A percentile compares a stretch with the other conserved stretches of the same genome.
Conservation (phyloP, 2,113 vertebrate genomes). For the Acanthisitta chloris region DNA sequence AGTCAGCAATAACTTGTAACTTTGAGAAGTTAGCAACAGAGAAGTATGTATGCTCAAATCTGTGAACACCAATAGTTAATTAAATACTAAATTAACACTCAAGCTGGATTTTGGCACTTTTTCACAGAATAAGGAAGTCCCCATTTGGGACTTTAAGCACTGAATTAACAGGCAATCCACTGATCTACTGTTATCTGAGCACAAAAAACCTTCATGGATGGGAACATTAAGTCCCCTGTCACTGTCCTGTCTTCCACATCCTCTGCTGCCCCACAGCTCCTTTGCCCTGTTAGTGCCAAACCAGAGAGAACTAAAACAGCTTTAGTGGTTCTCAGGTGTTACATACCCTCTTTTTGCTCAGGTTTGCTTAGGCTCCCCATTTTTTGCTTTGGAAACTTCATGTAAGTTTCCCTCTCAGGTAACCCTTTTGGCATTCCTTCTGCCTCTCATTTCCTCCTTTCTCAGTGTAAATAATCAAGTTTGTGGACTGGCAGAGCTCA, state of each 20-base stretch:
- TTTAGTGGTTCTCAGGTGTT: background rate
- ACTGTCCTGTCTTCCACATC: background rate
- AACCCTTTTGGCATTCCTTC: background rate
- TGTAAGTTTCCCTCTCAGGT: background rate
- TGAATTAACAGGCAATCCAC: background rate
- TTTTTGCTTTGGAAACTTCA: background rate
- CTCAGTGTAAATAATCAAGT: background rate
- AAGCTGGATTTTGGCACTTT: background rate
- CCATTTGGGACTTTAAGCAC: background rate
- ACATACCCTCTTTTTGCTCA: background rate
- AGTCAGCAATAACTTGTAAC: background rate
- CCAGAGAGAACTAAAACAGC: background rate
- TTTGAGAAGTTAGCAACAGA: background rate
- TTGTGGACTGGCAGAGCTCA: background rate
- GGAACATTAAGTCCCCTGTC: background rate
- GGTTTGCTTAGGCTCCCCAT: background rate
- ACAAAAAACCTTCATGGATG: rapidly evolving
- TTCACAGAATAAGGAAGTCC: background rate
- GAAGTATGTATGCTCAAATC: background rate
- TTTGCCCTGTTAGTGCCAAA: background rate
- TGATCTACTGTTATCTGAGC: background rate
- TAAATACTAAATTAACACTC: background rate
- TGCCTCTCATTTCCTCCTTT: background rate
- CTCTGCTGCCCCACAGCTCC: background rate
- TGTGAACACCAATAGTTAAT: background rate